phyloP scores from a whole-genome alignment of 1,140 invertebrate species.

The Drosophila ambigua region DNA sequence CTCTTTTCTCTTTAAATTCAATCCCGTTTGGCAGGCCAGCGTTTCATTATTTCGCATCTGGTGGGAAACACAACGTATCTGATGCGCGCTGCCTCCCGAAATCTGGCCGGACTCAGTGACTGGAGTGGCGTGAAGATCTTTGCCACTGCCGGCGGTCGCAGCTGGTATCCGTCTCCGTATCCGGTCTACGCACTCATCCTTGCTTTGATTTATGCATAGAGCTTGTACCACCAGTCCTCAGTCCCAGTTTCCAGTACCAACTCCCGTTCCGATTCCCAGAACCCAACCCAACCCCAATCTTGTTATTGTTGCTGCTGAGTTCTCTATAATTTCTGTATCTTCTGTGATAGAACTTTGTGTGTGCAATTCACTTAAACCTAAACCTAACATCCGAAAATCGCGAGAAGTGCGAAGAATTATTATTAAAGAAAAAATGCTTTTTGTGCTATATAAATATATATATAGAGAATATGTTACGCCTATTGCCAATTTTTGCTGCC shows the following conservation, averaged over 20 bases:
- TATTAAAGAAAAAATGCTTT: conserved; percentile 37
- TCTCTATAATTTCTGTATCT: conserved; percentile 61
- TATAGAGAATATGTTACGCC: conserved; percentile 40
- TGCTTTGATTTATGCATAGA: conserved; percentile 52
- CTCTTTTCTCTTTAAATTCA: background rate
- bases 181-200: conserved; percentile 28
- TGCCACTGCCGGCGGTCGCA: conserved; percentile 54
- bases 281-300: conserved; percentile 17
- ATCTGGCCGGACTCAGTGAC: conserved; percentile 83
- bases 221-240: background rate
- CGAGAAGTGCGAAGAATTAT: conserved; percentile 3
- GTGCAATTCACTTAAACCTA: conserved; percentile 64
- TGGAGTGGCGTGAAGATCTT: conserved; percentile 74
- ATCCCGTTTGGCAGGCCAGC: conserved; percentile 57
- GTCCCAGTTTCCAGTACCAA: background rate
- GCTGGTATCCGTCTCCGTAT: conserved; percentile 29
- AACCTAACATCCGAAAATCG: background rate
- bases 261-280: background rate
- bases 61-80: conserved; percentile 81
- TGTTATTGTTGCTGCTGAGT: conserved; percentile 59
- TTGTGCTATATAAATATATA: conserved; percentile 35
- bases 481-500: conserved; percentile 65
- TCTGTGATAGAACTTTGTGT: conserved; percentile 76
- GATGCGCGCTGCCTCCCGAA: conserved; percentile 82
- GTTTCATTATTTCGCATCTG: conserved; percentile 76